A percentile compares a stretch with the other conserved stretches of the same genome.
phyloP scores from a whole-genome alignment of 2,797 vertebrate species.

The Argya squamiceps region DNA sequence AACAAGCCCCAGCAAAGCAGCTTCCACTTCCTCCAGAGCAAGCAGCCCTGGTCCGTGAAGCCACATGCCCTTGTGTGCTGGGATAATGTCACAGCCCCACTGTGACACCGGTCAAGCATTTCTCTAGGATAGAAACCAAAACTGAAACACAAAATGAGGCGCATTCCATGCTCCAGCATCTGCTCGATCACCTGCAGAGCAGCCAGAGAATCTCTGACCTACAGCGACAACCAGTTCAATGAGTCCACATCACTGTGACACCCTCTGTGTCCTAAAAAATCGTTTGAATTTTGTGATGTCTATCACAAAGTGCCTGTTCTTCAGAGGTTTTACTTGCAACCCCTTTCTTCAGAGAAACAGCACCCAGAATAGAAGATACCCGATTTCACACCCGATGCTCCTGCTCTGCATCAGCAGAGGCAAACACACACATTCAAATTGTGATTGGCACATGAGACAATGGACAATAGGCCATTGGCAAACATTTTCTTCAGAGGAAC shows the following conservation, averaged over 20 bases:
- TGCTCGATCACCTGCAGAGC: not conserved
- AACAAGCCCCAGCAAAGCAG: not conserved
- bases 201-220: not conserved
- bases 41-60: not conserved
- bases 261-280: not conserved
- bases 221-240: rapidly evolving
- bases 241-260: rapidly evolving
- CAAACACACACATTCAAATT: not conserved
- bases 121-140: not conserved
- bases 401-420: not conserved
- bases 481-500: not conserved
- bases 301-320: not conserved
- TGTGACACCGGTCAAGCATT: not conserved
- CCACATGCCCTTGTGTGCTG: not conserved
- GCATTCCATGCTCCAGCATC: not conserved
- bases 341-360: not conserved
- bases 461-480: not conserved
- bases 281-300: not conserved
- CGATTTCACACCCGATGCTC: not conserved
- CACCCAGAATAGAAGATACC: not conserved
- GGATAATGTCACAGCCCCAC: not conserved
- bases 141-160: not conserved
- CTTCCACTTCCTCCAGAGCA: not conserved
- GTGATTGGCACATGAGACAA: not conserved
- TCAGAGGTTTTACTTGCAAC: not conserved